Evolutionary conservation across 1,140 invertebrate genomes (phyloP).

Genomic region (Pissodes strobi): DNA sequence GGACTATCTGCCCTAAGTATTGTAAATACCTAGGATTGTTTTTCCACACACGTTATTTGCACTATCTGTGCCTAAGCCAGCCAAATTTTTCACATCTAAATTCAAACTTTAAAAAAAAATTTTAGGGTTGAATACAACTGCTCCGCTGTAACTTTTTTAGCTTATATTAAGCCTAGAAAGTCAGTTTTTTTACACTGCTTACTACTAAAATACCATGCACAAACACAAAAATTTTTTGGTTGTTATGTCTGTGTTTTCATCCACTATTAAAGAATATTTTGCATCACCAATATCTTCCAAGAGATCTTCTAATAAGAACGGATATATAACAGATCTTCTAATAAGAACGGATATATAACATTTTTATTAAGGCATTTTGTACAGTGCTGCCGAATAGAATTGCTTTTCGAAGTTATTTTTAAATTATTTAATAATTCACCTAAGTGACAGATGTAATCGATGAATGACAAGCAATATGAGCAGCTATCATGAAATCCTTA

Average conservation of each 20-base stretch:
- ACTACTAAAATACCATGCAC: not conserved
- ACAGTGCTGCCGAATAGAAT: conserved; percentile 3
- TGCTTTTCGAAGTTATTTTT: not conserved
- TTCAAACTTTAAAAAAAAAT: not conserved
- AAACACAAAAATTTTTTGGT: not conserved
- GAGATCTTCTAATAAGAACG: conserved; percentile 2
- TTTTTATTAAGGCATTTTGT: no score
- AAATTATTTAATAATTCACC: conserved; percentile 7
- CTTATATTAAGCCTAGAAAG: not conserved
- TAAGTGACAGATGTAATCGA: not conserved
- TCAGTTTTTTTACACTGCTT: not conserved
- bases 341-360: not conserved
- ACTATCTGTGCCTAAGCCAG: conserved; percentile 3
- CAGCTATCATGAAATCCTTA: not conserved
- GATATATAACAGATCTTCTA: conserved; percentile 2
- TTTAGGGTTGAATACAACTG: not conserved
- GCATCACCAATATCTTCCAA: not conserved
- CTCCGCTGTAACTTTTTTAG: not conserved
- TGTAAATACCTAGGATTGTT: conserved; percentile 6
- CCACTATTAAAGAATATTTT: conserved; percentile 5
- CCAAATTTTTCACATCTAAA: no score
- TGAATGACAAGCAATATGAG: not conserved
- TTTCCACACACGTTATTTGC: conserved; percentile 8
- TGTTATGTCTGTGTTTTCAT: not conserved
- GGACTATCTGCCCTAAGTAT: conserved; percentile 9